Evolutionary conservation across 2,888 invertebrate species (phyloP), one percentile per base, ranked within the genome.

Genomic region (Formica aserva): DNA sequence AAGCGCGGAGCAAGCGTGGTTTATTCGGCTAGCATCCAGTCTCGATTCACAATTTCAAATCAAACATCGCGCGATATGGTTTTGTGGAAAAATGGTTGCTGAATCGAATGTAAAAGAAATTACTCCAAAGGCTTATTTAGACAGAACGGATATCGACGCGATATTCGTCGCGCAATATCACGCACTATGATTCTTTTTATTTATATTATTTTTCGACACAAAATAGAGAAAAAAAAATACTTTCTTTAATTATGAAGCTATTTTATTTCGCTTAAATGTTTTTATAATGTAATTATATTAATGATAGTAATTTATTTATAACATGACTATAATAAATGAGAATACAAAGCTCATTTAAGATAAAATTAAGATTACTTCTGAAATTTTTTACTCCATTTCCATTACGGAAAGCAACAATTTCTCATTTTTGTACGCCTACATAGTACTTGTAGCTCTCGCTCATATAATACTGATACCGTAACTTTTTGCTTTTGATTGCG

Each of bases 11-110:
- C 32, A 62, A 72, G 26, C 48, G 35, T 22, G 35, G 76, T 77
- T 77, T 77, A 38, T 77, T 77, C 67, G 3, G 18, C 22, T 63
- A 32, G 65, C 32, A 15, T 22, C 22, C 22, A 8, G 8, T 55
- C 15, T 55, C 67, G 35, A 67, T 67, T 77, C 67, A 67, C 52
- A 77, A 77, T 76, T 67, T 48, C 32, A 29, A 48, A 45, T 48
- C 29, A 55, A 67, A 77, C 29, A 67, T 77, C 22, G 52, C 18
- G 26, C 55, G 52, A 76, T 76, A 66, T 52, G 35, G 26, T 52
- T 76, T 65, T 26, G 26, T 13, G 1, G 52, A 9, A n/a, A 35
- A 55, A 67, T 45, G 38, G 22, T 67, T n/a, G 26, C 38, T 60
- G 35, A 38, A 52, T 26, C n/a, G 22, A 38, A n/a, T 29, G 5